These are phyloP conservation scores for Mungos mungo DNA, from an alignment of 2,113 vertebrate genomes.

Conservation along the genomic window DNA sequence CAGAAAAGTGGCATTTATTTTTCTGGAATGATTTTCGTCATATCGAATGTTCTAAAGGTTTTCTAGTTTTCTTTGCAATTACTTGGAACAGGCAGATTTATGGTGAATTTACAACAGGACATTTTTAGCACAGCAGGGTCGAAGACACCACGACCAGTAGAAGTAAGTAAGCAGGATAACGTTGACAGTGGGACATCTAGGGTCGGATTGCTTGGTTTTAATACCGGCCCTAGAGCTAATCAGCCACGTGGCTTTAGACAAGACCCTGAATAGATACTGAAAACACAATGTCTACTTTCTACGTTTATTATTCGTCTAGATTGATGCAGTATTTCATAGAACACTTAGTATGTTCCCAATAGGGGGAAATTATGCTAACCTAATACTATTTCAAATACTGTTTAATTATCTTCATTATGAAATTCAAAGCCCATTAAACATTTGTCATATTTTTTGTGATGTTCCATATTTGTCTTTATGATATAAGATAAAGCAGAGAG, in stretches of 20 bases:
- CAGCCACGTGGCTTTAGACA: not conserved
- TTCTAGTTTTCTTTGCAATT: not conserved
- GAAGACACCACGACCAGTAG: not conserved
- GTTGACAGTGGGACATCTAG: too few species aligned
- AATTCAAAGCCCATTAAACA: not conserved
- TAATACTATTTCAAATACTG: not conserved
- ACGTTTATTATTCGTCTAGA: not conserved
- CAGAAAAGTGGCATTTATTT: slow-evolving; percentile 21
- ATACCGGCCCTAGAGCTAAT: not conserved
- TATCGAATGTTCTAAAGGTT: not conserved
- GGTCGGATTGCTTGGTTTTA: not conserved
- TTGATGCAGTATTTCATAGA: not conserved
- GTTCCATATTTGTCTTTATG: not conserved
- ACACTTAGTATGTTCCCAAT: not conserved
- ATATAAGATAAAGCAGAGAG: not conserved
- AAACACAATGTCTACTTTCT: not conserved
- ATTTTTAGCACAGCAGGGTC: not conserved
- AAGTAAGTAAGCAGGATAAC: not conserved
- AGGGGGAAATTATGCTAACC: not conserved
- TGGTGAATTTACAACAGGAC: not conserved
- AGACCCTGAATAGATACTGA: not conserved
- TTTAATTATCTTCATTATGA: not conserved
- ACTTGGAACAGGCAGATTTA: not conserved
- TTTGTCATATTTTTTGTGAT: not conserved
- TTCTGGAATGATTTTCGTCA: not conserved